These are phyloP conservation scores for Dendrocincla tyrannina DNA, from an alignment of 2,797 vertebrate species.

Conservation along the genomic window DNA sequence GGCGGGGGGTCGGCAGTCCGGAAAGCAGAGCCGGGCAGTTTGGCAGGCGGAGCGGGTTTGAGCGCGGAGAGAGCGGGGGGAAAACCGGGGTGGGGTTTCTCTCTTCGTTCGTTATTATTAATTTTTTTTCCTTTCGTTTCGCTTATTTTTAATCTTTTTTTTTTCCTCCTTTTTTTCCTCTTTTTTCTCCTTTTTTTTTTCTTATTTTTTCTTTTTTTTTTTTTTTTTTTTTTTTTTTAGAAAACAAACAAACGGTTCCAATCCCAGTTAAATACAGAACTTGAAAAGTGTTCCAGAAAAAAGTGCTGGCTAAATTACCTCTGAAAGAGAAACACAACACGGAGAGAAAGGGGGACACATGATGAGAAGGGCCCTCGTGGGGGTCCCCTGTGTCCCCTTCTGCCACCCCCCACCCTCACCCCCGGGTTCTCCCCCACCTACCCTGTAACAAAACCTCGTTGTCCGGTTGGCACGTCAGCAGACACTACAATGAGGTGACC, in stretches of 20 bases:
- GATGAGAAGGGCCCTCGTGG: not conserved
- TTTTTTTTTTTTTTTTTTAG: not conserved
- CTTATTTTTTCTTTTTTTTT: rapidly evolving
- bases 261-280: slow-evolving; percentile 72
- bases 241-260: slow-evolving; percentile 61
- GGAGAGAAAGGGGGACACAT: not conserved
- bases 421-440: slow-evolving; percentile 64
- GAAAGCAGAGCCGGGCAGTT: slow-evolving; percentile 24
- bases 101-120: not conserved
- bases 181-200: not conserved
- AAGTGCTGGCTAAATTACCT: slow-evolving; percentile 74
- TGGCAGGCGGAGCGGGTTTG: slow-evolving; percentile 24
- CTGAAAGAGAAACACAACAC: slow-evolving; percentile 59
- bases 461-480: slow-evolving; percentile 80
- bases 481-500: slow-evolving; percentile 98
- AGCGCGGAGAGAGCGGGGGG: not conserved
- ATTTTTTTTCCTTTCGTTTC: not conserved
- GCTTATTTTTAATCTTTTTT: not conserved
- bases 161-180: rapidly evolving
- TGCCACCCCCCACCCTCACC: not conserved
- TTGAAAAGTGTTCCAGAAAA: slow-evolving; percentile 74
- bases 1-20: slow-evolving; percentile 10
- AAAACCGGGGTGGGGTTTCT: not conserved
- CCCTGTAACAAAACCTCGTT: slow-evolving; percentile 83
- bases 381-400: not conserved